phyloP scores from a whole-genome alignment of 1,140 invertebrate species.

The Drosophila asahinai region DNA sequence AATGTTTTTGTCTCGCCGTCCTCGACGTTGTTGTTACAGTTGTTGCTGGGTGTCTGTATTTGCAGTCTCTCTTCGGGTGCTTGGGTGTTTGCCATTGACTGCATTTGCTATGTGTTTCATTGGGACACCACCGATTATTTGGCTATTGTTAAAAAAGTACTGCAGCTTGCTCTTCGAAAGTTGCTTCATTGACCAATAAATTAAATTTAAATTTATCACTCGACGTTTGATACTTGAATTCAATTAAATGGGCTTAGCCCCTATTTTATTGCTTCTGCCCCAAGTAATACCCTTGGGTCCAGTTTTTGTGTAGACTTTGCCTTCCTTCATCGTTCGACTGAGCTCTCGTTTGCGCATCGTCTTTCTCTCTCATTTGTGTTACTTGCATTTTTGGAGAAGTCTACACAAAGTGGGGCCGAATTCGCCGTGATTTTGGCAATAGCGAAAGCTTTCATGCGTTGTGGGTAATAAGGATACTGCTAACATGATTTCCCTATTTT shows the following conservation, averaged over 20 bases:
- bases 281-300: conserved; percentile 38
- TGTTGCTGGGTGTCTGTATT: conserved; percentile 44
- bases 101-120: conserved; percentile 51
- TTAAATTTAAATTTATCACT: not conserved
- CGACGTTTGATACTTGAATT: conserved; percentile 26
- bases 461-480: conserved; percentile 4
- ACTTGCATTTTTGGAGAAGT: conserved; percentile 17
- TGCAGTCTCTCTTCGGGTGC: conserved; percentile 25
- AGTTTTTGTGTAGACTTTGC: conserved; percentile 59
- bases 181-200: not conserved
- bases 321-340: conserved; percentile 12
- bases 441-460: conserved; percentile 59
- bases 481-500: too few relatives aligned
- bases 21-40: conserved; percentile 22
- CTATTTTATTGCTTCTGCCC: conserved; percentile 47
- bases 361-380: conserved; percentile 16
- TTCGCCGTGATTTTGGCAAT: conserved; percentile 12
- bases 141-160: not conserved
- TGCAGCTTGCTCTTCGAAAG: not conserved
- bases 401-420: conserved; percentile 49
- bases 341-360: not conserved
- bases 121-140: conserved; percentile 25
- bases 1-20: conserved; percentile 42
- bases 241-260: conserved; percentile 34
- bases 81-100: conserved; percentile 53